Conservation (phyloP, 2,888 invertebrate species). For the Smittia aterrima region DNA sequence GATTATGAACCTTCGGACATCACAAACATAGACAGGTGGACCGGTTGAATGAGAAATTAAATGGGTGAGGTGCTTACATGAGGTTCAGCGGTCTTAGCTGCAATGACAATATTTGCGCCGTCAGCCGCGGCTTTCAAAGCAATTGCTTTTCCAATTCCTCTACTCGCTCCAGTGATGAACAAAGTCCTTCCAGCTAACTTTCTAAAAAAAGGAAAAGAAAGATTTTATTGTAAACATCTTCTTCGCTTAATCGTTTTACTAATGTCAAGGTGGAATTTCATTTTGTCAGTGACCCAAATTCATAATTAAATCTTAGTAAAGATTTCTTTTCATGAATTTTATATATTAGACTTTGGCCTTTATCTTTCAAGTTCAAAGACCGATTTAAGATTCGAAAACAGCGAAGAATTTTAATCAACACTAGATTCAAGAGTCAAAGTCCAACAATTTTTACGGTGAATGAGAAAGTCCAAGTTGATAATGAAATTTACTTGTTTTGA, state of each 20-base stretch:
- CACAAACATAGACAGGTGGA: not conserved
- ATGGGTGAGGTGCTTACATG: constrained; percentile 54
- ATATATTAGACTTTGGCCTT: not conserved
- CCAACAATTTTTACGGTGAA: not conserved
- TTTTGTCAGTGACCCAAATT: too few species aligned
- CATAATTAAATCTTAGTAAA: not conserved
- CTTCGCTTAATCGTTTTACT: too few species aligned
- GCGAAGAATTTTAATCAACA: not conserved
- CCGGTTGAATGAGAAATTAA: constrained; percentile 47
- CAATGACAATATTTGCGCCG: constrained; percentile 83
- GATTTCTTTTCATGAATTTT: not conserved
- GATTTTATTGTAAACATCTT: not conserved
- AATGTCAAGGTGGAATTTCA: too few species aligned
- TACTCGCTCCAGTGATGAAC: constrained; percentile 93
- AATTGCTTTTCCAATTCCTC: constrained; percentile 89
- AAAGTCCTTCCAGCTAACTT: constrained; percentile 80
- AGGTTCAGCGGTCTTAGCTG: constrained; percentile 81
- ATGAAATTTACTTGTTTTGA: not conserved
- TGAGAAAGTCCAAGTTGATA: constrained; percentile 22
- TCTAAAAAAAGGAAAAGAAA: constrained; percentile 43
- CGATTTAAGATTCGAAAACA: not conserved
- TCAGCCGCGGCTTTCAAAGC: constrained; percentile 73
- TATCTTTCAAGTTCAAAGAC: not conserved
- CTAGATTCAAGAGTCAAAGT: constrained; percentile 16
- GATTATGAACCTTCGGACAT: not conserved